Conservation (phyloP, 2,113 vertebrate genomes). For the Hemiscyllium ocellatum region DNA sequence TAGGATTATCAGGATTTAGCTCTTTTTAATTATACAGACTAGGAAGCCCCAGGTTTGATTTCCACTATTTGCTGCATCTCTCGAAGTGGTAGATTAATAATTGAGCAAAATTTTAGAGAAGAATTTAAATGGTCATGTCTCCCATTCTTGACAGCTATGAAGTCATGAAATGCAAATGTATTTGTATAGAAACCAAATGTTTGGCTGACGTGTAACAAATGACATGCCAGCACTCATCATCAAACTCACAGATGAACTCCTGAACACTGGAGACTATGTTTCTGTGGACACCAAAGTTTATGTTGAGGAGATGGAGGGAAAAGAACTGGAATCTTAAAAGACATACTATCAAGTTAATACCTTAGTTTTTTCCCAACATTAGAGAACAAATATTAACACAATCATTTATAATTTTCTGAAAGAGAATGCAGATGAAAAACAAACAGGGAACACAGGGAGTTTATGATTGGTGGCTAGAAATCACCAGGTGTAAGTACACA, state of each 20-base stretch:
- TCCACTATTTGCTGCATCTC: not conserved
- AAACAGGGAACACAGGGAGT: not conserved
- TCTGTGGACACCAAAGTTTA: too few species aligned
- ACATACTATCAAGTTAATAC: not conserved
- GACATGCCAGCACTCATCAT: not conserved
- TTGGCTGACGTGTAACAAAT: not conserved
- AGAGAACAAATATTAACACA: not conserved
- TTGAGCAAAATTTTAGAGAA: not conserved
- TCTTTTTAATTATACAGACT: not conserved
- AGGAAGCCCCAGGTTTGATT: too few species aligned
- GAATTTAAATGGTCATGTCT: not conserved
- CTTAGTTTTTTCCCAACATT: not conserved
- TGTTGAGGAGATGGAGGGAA: not conserved
- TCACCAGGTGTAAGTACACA: not conserved
- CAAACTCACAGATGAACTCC: not conserved
- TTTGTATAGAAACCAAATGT: not conserved
- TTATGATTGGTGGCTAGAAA: not conserved
- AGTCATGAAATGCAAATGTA: not conserved
- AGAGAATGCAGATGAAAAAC: not conserved
- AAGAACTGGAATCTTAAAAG: not conserved
- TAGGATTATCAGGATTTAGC: not conserved
- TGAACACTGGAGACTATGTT: not conserved
- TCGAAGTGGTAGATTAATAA: not conserved
- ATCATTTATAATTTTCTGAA: not conserved
- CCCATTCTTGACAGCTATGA: not conserved